A percentile compares a stretch with the other conserved stretches of the same genome.
Evolutionary conservation across 2,113 vertebrate genomes (phyloP).

Genomic region (Dasyprocta punctata): DNA sequence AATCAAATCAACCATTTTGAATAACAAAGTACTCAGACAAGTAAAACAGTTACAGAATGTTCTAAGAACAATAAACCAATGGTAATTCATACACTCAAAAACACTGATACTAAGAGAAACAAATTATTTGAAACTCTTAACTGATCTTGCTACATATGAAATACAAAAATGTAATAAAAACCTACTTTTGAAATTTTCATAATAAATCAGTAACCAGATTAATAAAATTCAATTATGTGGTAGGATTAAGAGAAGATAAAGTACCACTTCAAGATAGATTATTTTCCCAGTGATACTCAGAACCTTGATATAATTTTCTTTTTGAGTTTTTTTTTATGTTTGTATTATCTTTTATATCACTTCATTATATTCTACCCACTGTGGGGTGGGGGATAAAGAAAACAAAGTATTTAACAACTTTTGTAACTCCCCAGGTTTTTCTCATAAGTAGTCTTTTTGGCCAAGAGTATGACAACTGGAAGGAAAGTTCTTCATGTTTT

Average conservation of each 20-base stretch:
- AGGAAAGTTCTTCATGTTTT: neutral
- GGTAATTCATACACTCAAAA: neutral
- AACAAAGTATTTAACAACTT: neutral
- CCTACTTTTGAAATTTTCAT: neutral
- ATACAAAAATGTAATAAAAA: neutral
- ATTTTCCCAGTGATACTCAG: neutral
- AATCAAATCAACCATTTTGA: neutral
- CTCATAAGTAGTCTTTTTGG: neutral
- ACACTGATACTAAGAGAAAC: neutral
- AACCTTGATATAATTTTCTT: neutral
- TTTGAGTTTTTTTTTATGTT: neutral
- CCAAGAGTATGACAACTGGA: neutral
- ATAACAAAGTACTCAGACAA: neutral
- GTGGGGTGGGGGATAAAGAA: too few species aligned
- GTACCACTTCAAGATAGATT: neutral
- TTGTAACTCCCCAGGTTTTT: neutral
- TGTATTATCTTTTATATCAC: neutral
- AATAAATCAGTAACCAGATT: neutral
- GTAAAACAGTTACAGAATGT: neutral
- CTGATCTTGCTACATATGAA: neutral
- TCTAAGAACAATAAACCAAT: neutral
- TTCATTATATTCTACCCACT: neutral
- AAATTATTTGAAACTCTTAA: neutral
- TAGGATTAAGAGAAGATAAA: neutral
- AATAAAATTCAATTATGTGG: neutral